Evolutionary conservation across 2,888 invertebrate species (phyloP), one percentile per base, ranked within the genome.

Genomic region (Agrotis segetum): DNA sequence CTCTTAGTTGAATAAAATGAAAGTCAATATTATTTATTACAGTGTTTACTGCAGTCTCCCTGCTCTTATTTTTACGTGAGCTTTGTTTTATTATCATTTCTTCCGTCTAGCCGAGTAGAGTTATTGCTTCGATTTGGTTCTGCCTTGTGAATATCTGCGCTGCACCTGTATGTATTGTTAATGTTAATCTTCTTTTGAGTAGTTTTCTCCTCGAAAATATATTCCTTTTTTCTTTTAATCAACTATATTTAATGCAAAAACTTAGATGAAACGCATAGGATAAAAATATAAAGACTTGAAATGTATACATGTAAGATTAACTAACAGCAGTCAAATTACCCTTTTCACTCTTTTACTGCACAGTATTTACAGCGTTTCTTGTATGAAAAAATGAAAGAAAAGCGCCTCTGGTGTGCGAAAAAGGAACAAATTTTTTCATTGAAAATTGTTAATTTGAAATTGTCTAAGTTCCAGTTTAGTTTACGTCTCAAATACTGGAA

Each of bases 111-210:
- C 50, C 14, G 65, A 70, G 65, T 64, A 65, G 52, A 68, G 65
- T 68, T 74, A 78, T 65, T 44, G 58, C n/a, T 11, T 71, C 59
- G 56, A 79, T 82, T 72, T 82, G 55, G 81, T 75, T 79, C 81
- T 79, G 67, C 74, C 64, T 56, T 62, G 71, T 72, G 74, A 81
- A 87, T 79, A 74, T 77, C 47, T 53, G 58, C 24, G 29, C 61
- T 77, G 78, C 77, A 84, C 82, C 79, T 79, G 77, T 74, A 82
- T 77, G 81, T 52, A 82, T 82, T 83, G 71, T 77, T 47, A 71
- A 74, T 34, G 50, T 76, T 81, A 77, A 84, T 84, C 79, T 73
- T 78, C 58, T 62, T 66, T 77, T 73, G 52, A 68, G 71, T 60
- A 40, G 71, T 77, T 86, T 85, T 81, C 81, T 78, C 50, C 62